A percentile compares a stretch with the other conserved stretches of the same genome.
phyloP scores from a whole-genome alignment of 2,888 invertebrate genomes.

The Cyclophora albipunctata region DNA sequence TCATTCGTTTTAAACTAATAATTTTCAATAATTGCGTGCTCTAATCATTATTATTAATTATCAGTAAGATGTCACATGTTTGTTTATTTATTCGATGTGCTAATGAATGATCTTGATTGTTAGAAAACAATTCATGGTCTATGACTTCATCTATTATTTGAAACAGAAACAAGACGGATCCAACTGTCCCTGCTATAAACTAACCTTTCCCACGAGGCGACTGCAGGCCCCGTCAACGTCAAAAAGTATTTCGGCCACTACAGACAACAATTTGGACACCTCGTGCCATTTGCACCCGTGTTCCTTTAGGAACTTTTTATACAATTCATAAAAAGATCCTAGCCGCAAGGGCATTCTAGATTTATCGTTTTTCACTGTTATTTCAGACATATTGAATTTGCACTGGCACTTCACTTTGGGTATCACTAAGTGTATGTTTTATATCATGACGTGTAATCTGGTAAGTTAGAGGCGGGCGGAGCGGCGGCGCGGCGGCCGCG shows the following conservation, averaged over 20 bases:
- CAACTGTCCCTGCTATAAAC: conserved; percentile 21
- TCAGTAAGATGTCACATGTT: too few species aligned
- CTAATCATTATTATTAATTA: too few species aligned
- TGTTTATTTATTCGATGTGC: too few species aligned
- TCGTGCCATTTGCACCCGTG: conserved; percentile 71
- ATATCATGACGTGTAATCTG: conserved; percentile 18
- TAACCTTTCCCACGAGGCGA: conserved; percentile 63
- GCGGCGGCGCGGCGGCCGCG: conserved; percentile 42
- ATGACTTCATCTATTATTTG: too few species aligned
- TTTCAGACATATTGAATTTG: conserved; percentile 51
- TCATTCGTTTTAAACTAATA: too few species aligned
- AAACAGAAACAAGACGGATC: not conserved
- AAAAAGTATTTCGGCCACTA: conserved; percentile 63
- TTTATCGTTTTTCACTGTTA: conserved; percentile 48
- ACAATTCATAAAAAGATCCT: conserved; percentile 60
- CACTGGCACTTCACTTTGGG: conserved; percentile 18
- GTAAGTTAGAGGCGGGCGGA: conserved; percentile 47
- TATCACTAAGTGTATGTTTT: conserved; percentile 19
- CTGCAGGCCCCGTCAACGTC: conserved; percentile 63
- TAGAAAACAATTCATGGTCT: too few species aligned
- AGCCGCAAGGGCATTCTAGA: conserved; percentile 46
- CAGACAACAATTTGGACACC: conserved; percentile 59
- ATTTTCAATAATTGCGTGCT: too few species aligned
- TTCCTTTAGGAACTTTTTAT: conserved; percentile 66
- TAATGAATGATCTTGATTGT: too few species aligned